These are phyloP conservation scores for Gerris buenoi DNA, from an alignment of 1,140 invertebrate species.

Conservation along the genomic window DNA sequence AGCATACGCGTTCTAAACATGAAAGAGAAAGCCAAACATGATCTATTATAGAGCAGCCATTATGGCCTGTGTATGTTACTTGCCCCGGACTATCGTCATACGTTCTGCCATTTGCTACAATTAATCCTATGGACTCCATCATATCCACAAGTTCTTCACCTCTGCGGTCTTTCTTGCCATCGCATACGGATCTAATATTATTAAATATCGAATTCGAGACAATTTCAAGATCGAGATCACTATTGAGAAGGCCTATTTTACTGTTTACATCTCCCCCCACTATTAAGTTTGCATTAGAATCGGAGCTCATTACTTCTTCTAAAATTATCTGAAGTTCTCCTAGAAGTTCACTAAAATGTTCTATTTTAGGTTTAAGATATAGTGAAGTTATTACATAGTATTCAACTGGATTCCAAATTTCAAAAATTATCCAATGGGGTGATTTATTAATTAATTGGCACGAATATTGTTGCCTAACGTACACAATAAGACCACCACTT, in stretches of 20 bases:
- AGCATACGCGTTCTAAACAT: not conserved
- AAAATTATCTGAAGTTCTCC: not conserved
- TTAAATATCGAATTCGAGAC: not conserved
- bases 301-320: not conserved
- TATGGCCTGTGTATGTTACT: not conserved
- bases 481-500: not conserved
- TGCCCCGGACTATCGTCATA: not conserved
- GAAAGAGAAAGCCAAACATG: not conserved
- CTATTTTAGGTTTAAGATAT: not conserved
- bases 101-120: not conserved
- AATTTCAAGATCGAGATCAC: not conserved
- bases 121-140: not conserved
- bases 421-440: not conserved
- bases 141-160: not conserved
- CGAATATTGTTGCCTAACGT: not conserved
- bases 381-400: not conserved
- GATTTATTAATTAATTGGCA: not conserved
- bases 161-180: not conserved
- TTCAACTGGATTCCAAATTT: not conserved
- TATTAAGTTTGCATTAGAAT: not conserved
- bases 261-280: not conserved
- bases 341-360: not conserved
- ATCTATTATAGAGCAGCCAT: not conserved
- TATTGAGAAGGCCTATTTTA: not conserved
- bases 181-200: not conserved